phyloP scores from a whole-genome alignment of 1,140 invertebrate species.

The Octopus sinensis region DNA sequence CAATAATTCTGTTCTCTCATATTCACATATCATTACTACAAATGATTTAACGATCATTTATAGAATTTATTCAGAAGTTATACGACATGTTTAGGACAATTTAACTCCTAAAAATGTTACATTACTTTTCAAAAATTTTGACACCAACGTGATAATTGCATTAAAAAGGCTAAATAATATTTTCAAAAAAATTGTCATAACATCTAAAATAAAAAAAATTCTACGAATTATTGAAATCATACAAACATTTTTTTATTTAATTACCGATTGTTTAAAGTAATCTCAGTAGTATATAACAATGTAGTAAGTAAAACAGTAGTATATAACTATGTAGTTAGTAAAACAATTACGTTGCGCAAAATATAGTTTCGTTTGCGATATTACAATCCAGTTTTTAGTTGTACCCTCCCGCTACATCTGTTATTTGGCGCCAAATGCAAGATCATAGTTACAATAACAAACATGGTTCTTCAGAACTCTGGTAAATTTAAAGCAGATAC shows the following conservation, averaged over 20 bases:
- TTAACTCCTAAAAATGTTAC: too few species aligned
- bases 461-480: conserved; percentile 49
- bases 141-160: too few species aligned
- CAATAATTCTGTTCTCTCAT: too few species aligned
- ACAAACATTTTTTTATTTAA: neutral
- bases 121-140: too few species aligned
- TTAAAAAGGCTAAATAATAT: too few species aligned
- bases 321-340: neutral
- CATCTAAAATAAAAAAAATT: too few species aligned
- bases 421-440: neutral
- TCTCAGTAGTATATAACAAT: neutral
- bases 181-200: too few species aligned
- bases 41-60: too few species aligned
- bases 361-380: neutral
- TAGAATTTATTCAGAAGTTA: too few species aligned
- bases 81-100: too few species aligned
- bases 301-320: neutral
- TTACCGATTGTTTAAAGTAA: neutral
- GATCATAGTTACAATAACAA: neutral
- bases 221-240: neutral
- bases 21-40: too few species aligned
- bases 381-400: neutral
- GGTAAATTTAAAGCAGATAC: conserved; percentile 43
- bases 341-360: neutral
- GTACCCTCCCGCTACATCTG: neutral